phyloP scores from a whole-genome alignment of 2,113 vertebrate genomes.

The Paraplagusia blochii region DNA sequence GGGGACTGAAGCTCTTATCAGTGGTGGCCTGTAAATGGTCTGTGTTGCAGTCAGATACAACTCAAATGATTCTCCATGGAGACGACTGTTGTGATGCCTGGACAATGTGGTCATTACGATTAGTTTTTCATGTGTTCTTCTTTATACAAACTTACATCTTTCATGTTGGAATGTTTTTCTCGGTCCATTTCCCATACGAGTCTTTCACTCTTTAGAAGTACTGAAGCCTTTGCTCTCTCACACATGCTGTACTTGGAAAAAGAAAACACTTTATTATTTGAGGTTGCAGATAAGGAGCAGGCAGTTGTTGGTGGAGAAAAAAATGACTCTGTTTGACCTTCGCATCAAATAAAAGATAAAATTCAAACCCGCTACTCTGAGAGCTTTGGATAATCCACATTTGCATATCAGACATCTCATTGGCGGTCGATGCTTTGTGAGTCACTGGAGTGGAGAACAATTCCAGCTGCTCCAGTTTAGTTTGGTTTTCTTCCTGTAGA shows the following conservation, averaged over 20 bases:
- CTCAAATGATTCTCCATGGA: too few species aligned
- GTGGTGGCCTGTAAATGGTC: too few species aligned
- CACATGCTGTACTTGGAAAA: slow-evolving; percentile 22
- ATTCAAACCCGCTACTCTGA: not conserved
- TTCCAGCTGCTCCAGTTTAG: not conserved
- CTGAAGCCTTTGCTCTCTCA: not conserved
- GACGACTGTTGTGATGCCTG: too few species aligned
- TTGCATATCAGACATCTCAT: slow-evolving; percentile 10
- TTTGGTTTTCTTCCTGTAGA: not conserved
- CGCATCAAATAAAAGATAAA: slow-evolving; percentile 14
- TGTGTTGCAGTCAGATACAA: too few species aligned
- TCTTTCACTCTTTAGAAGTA: too few species aligned
- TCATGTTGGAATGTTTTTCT: too few species aligned
- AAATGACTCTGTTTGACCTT: slow-evolving; percentile 11
- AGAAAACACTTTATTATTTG: slow-evolving; percentile 23
- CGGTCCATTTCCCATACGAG: too few species aligned
- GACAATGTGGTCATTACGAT: too few species aligned
- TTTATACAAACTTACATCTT: too few species aligned
- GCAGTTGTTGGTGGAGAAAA: not conserved
- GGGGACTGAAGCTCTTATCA: too few species aligned
- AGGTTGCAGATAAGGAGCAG: slow-evolving; percentile 15
- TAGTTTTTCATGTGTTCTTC: too few species aligned
- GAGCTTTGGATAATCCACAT: not conserved
- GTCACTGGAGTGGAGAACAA: not conserved
- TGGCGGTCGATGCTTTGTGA: slow-evolving; percentile 18